A percentile compares a stretch with the other conserved stretches of the same genome.
phyloP scores from a whole-genome alignment of 1,140 invertebrate genomes.

The Drosophila kepulauana region DNA sequence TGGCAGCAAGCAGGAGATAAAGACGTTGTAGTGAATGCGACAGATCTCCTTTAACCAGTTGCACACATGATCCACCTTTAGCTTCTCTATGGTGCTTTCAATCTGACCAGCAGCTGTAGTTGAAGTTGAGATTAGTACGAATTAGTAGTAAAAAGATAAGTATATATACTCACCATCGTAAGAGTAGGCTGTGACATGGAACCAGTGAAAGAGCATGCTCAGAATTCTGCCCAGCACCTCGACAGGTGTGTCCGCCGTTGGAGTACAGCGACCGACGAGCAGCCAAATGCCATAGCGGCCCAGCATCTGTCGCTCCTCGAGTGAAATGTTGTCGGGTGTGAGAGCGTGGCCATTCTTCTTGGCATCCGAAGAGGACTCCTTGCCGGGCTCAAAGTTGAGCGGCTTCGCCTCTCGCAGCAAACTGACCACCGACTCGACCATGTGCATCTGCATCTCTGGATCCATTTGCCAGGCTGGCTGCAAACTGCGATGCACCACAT shows the following conservation, averaged over 20 bases:
- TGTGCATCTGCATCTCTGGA: slow-evolving; percentile 95
- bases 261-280: slow-evolving; percentile 96
- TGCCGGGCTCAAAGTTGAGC: slow-evolving; percentile 88
- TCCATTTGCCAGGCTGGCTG: slow-evolving; percentile 95
- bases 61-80: slow-evolving; percentile 97
- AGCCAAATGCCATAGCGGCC: slow-evolving; percentile 98
- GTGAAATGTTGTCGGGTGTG: slow-evolving; percentile 87
- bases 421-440: slow-evolving; percentile 98
- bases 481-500: slow-evolving; percentile 95
- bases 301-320: slow-evolving; percentile 94
- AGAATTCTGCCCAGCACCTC: slow-evolving; percentile 96
- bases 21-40: slow-evolving; percentile 93
- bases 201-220: slow-evolving; percentile 99
- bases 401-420: slow-evolving; percentile 93
- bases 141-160: not conserved
- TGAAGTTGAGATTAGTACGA: slow-evolving; percentile 33
- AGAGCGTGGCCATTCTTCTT: slow-evolving; percentile 72
- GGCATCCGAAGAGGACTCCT: slow-evolving; percentile 61
- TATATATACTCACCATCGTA: slow-evolving; percentile 91
- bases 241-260: slow-evolving; percentile 92
- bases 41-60: slow-evolving; percentile 95
- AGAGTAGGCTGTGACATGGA: slow-evolving; percentile 98
- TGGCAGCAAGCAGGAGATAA: slow-evolving; percentile 93
- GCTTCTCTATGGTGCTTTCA: slow-evolving; percentile 94
- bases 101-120: slow-evolving; percentile 87